Evolutionary conservation across 30 jellyfish, hydroid and myxozoan genomes (phyloP), one percentile per base, ranked within the genome.

Genomic region (Aurelia sp.): DNA sequence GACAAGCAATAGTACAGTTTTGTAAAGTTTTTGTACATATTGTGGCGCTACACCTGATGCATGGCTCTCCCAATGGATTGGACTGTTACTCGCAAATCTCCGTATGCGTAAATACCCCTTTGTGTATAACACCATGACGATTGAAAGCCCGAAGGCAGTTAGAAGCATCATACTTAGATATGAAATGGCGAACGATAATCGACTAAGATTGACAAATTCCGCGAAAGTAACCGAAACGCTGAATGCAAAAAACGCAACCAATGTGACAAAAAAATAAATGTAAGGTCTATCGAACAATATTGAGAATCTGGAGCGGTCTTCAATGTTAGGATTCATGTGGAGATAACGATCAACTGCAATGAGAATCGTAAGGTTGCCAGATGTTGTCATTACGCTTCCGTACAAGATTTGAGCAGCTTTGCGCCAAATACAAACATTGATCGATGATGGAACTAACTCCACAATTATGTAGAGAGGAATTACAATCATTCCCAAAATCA

Each of bases 311-410:
- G 81, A 33, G 66, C 41, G 65, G 66, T 71, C 15, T 40, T 44
- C 66, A 6, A 71, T 13, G 58, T 71, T 40, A 19, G 81, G 81
- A n/a, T 71, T 71, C 81, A 71, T 71, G 66, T 71, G 81, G 4
- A 33, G 66, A 65, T 20, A 71, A 5, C 81, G 81, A 40, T 71
- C 81, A 15, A 71, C 20, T 71, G 81, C 81, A 37, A 20, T 33
- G 50, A 71, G 37, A 6, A 40, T 35, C 37, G 65, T 71, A 16
- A 71, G 15, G 31, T 37, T 17, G 4, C 66, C 81, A 1, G 81
- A 33, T 13, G 40, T 3, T 15, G 20, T 17, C n/a, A 30, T 48
- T 13, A 41, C n/a, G n/a, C 59, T 11, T 33, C 81, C 66, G 41
- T 65, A 62, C 6, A 17, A 17, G n/a, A 40, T 21, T 4, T 19